Evolutionary conservation across 2,113 vertebrate species (phyloP).

Genomic region (Suncus etruscus): DNA sequence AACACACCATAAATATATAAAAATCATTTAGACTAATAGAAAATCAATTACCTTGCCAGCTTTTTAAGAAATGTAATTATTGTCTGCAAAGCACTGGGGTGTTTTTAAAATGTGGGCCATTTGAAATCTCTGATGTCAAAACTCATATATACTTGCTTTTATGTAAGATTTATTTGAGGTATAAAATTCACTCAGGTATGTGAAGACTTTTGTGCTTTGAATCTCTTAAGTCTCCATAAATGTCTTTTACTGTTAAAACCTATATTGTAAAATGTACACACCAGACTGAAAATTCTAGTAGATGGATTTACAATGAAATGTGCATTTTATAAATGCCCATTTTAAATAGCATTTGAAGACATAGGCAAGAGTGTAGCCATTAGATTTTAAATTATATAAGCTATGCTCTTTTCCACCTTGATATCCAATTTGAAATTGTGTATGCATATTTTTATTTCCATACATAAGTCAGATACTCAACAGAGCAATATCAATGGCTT

Average conservation of each 20-base stretch:
- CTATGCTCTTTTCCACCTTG: constrained; percentile 42
- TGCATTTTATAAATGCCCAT: constrained; percentile 37
- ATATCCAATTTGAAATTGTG: constrained; percentile 31
- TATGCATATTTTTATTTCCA: constrained; percentile 31
- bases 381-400: constrained; percentile 30
- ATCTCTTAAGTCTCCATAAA: constrained; percentile 12
- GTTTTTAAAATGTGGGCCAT: constrained; percentile 31
- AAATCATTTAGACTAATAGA: background rate
- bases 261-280: background rate
- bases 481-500: background rate
- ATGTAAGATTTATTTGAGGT: background rate
- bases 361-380: constrained; percentile 48
- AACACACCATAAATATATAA: background rate
- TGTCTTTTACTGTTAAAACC: constrained; percentile 31
- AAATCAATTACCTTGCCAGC: constrained; percentile 29
- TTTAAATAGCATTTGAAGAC: constrained; percentile 39
- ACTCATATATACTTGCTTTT: background rate
- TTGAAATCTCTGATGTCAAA: constrained; percentile 21
- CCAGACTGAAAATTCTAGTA: constrained; percentile 23
- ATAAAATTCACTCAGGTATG: constrained; percentile 10
- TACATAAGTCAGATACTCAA: background rate
- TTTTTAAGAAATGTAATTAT: constrained; percentile 40
- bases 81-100: constrained; percentile 24
- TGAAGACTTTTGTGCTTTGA: background rate
- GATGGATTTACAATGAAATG: constrained; percentile 57